A percentile compares a stretch with the other conserved stretches of the same genome.
phyloP scores from a whole-genome alignment of 2,113 vertebrate species.

The Sinocyclocheilus anshuiensis region DNA sequence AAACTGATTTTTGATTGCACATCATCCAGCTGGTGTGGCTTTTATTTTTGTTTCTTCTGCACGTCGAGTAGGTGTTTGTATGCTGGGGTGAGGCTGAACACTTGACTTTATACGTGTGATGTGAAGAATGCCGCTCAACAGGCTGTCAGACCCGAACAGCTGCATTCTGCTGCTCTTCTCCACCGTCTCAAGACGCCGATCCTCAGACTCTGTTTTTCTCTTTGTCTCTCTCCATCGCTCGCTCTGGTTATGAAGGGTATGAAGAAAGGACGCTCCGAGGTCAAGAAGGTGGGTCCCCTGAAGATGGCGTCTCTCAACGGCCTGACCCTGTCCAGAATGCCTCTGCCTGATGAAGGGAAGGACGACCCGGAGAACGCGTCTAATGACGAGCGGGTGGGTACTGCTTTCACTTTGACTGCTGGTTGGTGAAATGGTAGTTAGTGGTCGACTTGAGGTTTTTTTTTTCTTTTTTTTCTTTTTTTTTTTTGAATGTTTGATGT shows the following conservation, averaged over 20 bases:
- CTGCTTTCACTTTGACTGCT: background rate
- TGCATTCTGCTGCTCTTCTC: conserved; percentile 30
- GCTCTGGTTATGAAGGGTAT: conserved; percentile 78
- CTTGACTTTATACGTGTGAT: background rate
- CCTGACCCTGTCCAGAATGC: conserved; percentile 82
- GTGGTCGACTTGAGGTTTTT: background rate
- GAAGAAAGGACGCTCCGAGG: conserved; percentile 88
- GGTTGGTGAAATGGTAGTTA: background rate
- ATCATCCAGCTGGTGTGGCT: background rate
- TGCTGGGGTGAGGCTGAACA: conserved; percentile 1
- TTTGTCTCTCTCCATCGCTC: conserved; percentile 17
- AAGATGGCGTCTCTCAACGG: conserved; percentile 91
- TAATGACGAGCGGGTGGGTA: conserved; percentile 88
- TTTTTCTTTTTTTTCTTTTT: too few species aligned
- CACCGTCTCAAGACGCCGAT: background rate
- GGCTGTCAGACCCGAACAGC: background rate
- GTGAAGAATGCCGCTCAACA: conserved; percentile 70
- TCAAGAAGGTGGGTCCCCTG: conserved; percentile 90
- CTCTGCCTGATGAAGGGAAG: conserved; percentile 81
- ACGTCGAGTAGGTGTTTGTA: conserved; percentile 10
- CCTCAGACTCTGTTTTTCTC: background rate
- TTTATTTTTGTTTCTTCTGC: conserved; percentile 11
- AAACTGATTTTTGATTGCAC: background rate
- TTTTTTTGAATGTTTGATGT: too few species aligned
- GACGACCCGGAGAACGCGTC: conserved; percentile 85